Evolutionary conservation across 2,797 vertebrate genomes (phyloP).

Genomic region (Alcedo atthis): DNA sequence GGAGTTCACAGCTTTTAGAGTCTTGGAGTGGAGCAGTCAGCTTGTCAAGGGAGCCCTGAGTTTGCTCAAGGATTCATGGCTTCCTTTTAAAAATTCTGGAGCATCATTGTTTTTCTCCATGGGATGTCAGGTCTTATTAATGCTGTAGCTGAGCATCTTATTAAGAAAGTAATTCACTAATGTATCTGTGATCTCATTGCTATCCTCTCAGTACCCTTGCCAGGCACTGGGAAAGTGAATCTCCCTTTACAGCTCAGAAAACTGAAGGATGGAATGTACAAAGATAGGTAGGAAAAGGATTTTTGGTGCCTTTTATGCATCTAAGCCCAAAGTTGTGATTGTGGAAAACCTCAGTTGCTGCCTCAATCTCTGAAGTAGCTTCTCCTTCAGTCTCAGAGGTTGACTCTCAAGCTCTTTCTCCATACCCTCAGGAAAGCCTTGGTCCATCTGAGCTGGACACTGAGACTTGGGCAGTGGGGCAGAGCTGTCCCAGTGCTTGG

Average conservation of each 20-base stretch:
- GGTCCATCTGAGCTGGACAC: background rate
- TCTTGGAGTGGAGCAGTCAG: background rate
- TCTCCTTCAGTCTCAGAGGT: background rate
- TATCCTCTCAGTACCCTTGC: background rate
- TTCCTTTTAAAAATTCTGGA: slow-evolving; percentile 7
- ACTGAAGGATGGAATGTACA: background rate
- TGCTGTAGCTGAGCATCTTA: background rate
- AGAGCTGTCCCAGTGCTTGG: background rate
- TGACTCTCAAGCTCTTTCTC: background rate
- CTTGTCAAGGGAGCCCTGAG: background rate
- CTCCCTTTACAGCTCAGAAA: background rate
- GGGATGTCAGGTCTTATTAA: slow-evolving; percentile 25
- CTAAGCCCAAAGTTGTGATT: background rate
- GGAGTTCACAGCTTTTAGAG: background rate
- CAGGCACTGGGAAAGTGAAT: background rate
- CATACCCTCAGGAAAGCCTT: background rate
- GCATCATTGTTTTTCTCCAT: background rate
- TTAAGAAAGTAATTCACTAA: background rate
- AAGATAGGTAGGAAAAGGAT: rapidly evolving
- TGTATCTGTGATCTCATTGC: background rate
- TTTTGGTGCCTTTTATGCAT: background rate
- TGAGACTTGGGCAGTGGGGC: background rate
- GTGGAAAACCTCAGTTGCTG: background rate
- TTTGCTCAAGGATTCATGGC: background rate
- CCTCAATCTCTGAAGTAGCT: background rate